Evolutionary conservation across 2,797 vertebrate species (phyloP), one percentile per base, ranked within the genome.

Genomic region (Sebastes iracundus): DNA sequence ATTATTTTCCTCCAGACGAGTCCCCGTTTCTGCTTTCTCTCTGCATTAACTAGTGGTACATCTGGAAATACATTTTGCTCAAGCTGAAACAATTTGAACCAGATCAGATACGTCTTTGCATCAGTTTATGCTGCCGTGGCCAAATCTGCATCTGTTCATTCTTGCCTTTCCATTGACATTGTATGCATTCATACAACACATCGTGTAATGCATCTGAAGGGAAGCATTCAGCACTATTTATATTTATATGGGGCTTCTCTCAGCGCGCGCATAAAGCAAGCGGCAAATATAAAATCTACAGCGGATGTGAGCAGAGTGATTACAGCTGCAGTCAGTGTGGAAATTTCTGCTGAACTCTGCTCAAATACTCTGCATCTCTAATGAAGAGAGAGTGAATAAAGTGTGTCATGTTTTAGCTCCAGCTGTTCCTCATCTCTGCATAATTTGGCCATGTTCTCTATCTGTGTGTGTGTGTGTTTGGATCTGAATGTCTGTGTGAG

Each of bases 391-490:
- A 18, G 69, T 61, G 33, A 73, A 28, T 38, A 49, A 72, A 79
- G 22, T 12, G 49, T 18, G 79, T 49, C 69, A 62, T 77, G 63
- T 83, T 75, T 81, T 12, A 75, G 38, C 75, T 60, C 53, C 90
- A 92, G 90, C 81, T 92, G 91, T 62, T 91, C 70, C 11, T 82
- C 69, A 59, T 89, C 84, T 67, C 38, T 49, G 63, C 71, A 75
- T 73, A 72, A 65, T 86, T 91, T 90, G 80, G 79, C 85, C 35
- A 8, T 79, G 75, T 75, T 87, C 71, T 87, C 27, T 18, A 11
- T 16, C 4, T 66, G 4, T 74, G n/a, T 58, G 16, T 75, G 56
- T 59, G 35, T 72, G 2, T 82, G 71, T 90, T 76, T 42, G 27
- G 61, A 62, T 22, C 46, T n/a, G n/a, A 7, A 12, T 2, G 25